Percentiles rank a stretch among this genome's conserved stretches.
Conservation (phyloP, 2,113 vertebrate genomes). For the Cavia porcellus region DNA sequence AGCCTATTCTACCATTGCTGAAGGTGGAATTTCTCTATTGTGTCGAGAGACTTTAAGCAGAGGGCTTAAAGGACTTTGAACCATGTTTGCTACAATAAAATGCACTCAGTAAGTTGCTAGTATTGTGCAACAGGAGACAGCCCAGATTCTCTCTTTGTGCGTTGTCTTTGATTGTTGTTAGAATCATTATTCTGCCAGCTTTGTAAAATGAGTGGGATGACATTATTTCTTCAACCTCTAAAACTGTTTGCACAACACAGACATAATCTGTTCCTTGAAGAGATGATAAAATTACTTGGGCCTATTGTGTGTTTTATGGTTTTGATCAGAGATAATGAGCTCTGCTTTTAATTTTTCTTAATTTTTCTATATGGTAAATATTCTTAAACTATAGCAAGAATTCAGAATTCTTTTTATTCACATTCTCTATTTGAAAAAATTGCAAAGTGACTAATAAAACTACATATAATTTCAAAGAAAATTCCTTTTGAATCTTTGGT, state of each 20-base stretch:
- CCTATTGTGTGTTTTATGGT: neutral
- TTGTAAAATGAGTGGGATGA: constrained; percentile 7
- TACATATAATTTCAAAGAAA: constrained; percentile 36
- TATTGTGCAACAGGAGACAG: neutral
- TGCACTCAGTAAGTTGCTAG: neutral
- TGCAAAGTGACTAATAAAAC: neutral
- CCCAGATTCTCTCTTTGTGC: neutral
- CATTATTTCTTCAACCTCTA: neutral
- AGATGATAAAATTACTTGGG: constrained; percentile 3
- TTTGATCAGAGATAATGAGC: neutral
- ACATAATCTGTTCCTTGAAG: neutral
- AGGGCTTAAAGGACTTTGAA: neutral
- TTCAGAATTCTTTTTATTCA: constrained; percentile 39
- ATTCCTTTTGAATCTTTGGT: neutral
- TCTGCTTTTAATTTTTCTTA: constrained; percentile 50
- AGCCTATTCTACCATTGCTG: neutral
- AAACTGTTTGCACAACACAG: constrained; percentile 10
- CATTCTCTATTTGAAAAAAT: constrained; percentile 11
- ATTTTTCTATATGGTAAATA: neutral
- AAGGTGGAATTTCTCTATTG: constrained; percentile 20
- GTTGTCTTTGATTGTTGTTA: constrained; percentile 19
- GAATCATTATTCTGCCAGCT: constrained; percentile 10
- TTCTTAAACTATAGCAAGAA: constrained; percentile 3
- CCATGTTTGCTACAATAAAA: constrained; percentile 6
- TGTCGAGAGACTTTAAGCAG: neutral